Evolutionary conservation across 2,113 vertebrate genomes (phyloP), one percentile per base, ranked within the genome.

Genomic region (Malaclemys terrapin): DNA sequence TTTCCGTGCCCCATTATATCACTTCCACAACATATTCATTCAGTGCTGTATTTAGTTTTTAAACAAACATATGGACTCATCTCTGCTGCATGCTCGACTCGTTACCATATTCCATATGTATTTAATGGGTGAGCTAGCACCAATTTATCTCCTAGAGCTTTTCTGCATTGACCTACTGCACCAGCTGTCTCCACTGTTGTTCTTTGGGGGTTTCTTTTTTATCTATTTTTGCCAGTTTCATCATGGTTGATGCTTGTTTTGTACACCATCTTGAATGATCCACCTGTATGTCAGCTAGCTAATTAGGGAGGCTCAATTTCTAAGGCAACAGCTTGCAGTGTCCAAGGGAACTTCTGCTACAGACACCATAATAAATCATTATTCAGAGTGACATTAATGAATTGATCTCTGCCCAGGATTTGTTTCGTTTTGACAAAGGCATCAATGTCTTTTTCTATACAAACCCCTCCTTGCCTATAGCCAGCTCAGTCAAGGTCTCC

Each of bases 381-480:
- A 96, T 93, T 96, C 89, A 97, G 90, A 96, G 81, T 97, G 97
- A 93, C 92, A 89, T 92, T 97, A 97, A 97, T 96, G 95, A 98
- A 97, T 97, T 95, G 95, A 89, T 95, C 83, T 94, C 80, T 96
- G 95, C 91, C 91, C 59, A 95, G 88, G 65, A 96, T 95, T 98
- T 97, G 93, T 54, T 94, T 79, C 87, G 20, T 76, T 95, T 89
- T 91, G 85, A 69, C 82, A 91, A 93, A 94, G 17, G 78, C 7
- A 93, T 84, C 3, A 38, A 29, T 59, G 4, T 16, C 54, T 93
- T 94, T 81, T 84, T 82, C 93, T 90, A 54, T 82, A 57, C 59
- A 54, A 80, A 6, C 12, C 56, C 12, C 2, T 80, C 2, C 24
- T 92, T 10, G 11, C 62, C 17, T 91, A 24, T 52, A 87, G 80